These are phyloP conservation scores for Mugil cephalus DNA, from an alignment of 2,113 vertebrate species.

Conservation along the genomic window DNA sequence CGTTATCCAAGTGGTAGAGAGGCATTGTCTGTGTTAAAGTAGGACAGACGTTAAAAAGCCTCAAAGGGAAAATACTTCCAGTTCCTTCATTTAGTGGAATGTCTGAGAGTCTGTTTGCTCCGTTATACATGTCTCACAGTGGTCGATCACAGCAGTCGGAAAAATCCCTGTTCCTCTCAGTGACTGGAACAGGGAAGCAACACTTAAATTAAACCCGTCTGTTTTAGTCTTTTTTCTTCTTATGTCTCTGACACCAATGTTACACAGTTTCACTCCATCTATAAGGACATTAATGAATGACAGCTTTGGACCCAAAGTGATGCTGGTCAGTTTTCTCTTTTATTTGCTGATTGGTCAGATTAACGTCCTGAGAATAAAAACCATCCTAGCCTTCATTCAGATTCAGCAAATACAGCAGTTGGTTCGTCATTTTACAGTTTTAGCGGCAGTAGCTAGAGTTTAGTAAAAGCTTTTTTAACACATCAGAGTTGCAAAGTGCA, in stretches of 20 bases:
- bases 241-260: background rate
- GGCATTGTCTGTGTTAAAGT: background rate
- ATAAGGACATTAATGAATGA: background rate
- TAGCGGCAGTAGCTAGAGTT: background rate
- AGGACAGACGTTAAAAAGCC: background rate
- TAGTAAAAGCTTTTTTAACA: background rate
- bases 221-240: constrained; percentile 5
- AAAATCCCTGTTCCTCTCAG: constrained; percentile 17
- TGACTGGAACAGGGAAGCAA: constrained; percentile 32
- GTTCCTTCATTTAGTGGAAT: constrained; percentile 14
- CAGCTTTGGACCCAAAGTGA: background rate
- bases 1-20: background rate
- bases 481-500: too few species aligned
- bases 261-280: constrained; percentile 1
- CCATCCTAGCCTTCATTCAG: background rate
- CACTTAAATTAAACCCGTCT: constrained; percentile 30
- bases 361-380: background rate
- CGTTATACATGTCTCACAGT: constrained; percentile 35
- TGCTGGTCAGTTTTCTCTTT: background rate
- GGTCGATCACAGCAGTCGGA: constrained; percentile 32
- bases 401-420: background rate
- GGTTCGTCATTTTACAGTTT: background rate
- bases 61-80: constrained; percentile 14
- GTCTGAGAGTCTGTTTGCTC: constrained; percentile 21
- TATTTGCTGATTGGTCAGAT: background rate